Base-by-base conservation (phyloP, 2,888 invertebrate genomes). In the Noctuana brunneofusca region DNA sequence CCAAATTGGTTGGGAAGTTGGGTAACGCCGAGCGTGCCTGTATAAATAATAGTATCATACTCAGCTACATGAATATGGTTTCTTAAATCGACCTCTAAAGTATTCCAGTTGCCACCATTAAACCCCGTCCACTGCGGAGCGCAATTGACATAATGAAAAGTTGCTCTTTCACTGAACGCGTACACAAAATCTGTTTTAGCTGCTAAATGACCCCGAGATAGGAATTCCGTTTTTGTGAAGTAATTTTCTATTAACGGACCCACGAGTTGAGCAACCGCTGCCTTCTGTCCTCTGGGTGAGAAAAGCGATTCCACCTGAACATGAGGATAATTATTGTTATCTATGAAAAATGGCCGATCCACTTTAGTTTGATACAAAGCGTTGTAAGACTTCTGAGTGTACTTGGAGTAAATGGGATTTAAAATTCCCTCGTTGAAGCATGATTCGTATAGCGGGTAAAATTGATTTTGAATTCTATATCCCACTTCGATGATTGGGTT, bases 91-190 rank as follows among this genome's bases (percentile, higher is more conserved):
- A 81, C 81, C 75, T 94, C 93, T 6, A 93, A 68, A 0, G 85
- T 85, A 65, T 92, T 91, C 94, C 94, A 94, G 69, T 94, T 93
- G 0, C 93, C 93, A 0, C 87, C 90, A 67, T 94, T 94, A 67
- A 94, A 93, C 0, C 87, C 87, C 18, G 93, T 92, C 95, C 95
- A 95, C 65, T 95, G 95, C 0, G 95, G 95, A 0, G 93, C 94
- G 1, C 92, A 93, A 73, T 95, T 95, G 0, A 94, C 81, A 66
- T 93, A 95, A 73, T 94, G 94, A 71, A 95, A 95, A 0, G 94
- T 94, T 0, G 93, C 89, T 8, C 89, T 83, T 70, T 95, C 94
- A 48, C 93, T 91, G 50, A 92, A 85, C 0, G 93, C 93, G 64
- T 92, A 93, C 0, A 93, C 86, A 64, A 94, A 94, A 75, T 95